These are phyloP conservation scores for Psophia crepitans DNA, from an alignment of 2,113 vertebrate genomes.

Conservation along the genomic window DNA sequence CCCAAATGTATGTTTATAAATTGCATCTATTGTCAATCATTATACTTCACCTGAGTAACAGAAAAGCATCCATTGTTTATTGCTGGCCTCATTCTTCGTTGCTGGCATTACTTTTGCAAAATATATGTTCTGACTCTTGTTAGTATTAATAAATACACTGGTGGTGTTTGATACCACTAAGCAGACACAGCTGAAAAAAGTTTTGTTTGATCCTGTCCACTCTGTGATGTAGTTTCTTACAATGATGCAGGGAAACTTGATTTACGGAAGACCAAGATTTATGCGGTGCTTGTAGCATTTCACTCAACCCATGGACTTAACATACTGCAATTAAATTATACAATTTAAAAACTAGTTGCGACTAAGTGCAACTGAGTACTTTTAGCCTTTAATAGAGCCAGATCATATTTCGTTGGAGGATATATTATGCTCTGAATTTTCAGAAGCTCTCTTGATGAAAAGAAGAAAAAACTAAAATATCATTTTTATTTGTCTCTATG, in stretches of 20 bases:
- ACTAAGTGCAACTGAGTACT: neutral
- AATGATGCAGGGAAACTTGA: neutral
- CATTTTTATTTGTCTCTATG: neutral
- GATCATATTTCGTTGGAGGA: neutral
- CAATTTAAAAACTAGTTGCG: neutral
- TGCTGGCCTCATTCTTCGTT: neutral
- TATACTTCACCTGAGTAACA: neutral
- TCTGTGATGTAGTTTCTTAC: neutral
- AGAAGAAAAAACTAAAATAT: neutral
- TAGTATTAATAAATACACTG: neutral
- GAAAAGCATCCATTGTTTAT: neutral
- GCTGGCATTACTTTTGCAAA: neutral
- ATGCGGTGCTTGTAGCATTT: neutral
- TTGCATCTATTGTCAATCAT: slow-evolving; percentile 39
- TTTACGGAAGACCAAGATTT: neutral
- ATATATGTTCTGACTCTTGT: neutral
- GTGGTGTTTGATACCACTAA: neutral
- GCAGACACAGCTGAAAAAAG: neutral
- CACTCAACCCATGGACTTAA: no score
- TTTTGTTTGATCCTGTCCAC: neutral
- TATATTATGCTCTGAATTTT: neutral
- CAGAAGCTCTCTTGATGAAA: neutral
- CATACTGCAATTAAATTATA: neutral
- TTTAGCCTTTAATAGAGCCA: neutral
- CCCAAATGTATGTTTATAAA: slow-evolving; percentile 40